Evolutionary conservation across 2,888 invertebrate genomes (phyloP), one percentile per base, ranked within the genome.

Genomic region (Drosophila neotestacea): DNA sequence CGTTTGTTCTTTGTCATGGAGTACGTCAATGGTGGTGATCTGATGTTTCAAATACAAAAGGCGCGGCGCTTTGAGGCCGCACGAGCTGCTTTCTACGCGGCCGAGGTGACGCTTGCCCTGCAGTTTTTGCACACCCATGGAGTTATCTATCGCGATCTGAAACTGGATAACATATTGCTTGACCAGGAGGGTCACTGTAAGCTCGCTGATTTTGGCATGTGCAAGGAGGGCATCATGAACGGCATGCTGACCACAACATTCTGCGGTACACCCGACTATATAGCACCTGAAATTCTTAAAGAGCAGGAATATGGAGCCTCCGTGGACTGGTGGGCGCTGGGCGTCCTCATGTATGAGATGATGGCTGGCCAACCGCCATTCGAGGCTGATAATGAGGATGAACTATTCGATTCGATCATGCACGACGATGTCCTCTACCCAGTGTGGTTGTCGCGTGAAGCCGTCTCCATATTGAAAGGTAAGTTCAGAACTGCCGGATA

Each of bases 261-360:
- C 93, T 99, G 99, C 93, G 99, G 99, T n/a, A 99, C 99, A 42
- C 99, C 99, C 1, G 99, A 99, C 93, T 99, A 99, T 93, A 99
- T 99, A 81, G 99, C 99, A 39, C 99, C 99, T 4, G 99, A 99
- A 95, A 98, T 98, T 91, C 94, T 98, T 64, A 97, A 98, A 93
- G 98, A 98, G 93, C 94, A 97, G 88, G 97, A 98, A 91, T 97
- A 97, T 91, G 97, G 97, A 0, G 96, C 96, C 36, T 96, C 96
- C 72, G 97, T 97, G 67, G 97, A 97, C 93, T 97, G 97, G 97
- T 99, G 99, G 99, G 99, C 99, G 73, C 94, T 99, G 78, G 99
- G 99, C 56, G 99, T 99, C 68, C 94, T 99, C 48, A 97, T 99
- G 97, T 99, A 99, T 93, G 99, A 99, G 94, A 99, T 99, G 99